Evolutionary conservation across 2,113 vertebrate genomes (phyloP).

Genomic region (Callipepla squamata): DNA sequence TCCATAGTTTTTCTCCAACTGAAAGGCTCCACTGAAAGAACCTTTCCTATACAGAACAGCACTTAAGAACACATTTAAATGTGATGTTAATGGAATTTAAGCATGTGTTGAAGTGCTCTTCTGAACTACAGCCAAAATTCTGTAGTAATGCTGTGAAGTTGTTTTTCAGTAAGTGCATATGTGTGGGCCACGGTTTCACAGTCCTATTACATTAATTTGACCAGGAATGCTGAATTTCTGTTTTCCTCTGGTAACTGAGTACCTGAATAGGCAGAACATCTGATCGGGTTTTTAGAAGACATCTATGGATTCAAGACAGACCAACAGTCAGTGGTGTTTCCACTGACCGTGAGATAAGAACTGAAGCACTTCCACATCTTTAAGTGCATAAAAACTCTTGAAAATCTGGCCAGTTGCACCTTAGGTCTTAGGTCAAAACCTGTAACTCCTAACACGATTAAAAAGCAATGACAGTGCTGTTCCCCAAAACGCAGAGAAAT

Average conservation of each 20-base stretch:
- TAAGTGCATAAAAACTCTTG: not conserved
- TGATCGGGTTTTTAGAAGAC: not conserved
- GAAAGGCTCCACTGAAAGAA: not conserved
- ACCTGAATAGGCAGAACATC: not conserved
- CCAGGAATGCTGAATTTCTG: not conserved
- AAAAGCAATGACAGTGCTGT: not conserved
- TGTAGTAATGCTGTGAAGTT: not conserved
- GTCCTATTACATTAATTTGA: not conserved
- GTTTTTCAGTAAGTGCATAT: not conserved
- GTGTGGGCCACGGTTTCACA: not conserved
- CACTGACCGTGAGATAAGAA: not conserved
- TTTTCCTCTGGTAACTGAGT: not conserved
- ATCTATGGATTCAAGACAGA: not conserved
- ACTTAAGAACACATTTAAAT: constrained; percentile 16
- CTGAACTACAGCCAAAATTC: constrained; percentile 33
- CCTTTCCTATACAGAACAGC: not conserved
- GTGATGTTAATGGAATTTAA: constrained; percentile 15
- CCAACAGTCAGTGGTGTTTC: not conserved
- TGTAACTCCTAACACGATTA: not conserved
- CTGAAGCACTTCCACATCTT: not conserved
- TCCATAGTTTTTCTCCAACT: not conserved
- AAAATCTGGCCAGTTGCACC: not conserved
- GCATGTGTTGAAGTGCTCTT: not conserved
- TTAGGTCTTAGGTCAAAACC: not conserved
- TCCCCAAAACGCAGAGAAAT: not conserved